Percentiles rank a stretch among this genome's conserved stretches.
Evolutionary conservation across 2,888 invertebrate species (phyloP).

Genomic region (Lamellibrachia columna): DNA sequence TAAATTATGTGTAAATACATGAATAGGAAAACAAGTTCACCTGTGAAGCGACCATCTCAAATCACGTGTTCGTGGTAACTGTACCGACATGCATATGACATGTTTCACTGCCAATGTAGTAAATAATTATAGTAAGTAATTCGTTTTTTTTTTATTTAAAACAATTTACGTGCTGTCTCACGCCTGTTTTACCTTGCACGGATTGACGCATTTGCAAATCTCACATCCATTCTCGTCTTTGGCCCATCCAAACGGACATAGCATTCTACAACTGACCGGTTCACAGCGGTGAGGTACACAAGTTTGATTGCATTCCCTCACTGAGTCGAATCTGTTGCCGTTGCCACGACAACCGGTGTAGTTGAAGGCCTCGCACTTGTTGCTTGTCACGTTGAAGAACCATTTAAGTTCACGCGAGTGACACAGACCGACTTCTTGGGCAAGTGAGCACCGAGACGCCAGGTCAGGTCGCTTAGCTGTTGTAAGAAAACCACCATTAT

Average conservation of each 20-base stretch:
- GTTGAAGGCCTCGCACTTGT: conserved; percentile 17
- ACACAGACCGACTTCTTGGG: conserved; percentile 14
- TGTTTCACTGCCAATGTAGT: no score
- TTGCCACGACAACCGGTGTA: conserved; percentile 27
- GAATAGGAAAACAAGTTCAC: no score
- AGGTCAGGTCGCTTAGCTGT: conserved; percentile 18
- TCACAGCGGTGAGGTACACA: neutral
- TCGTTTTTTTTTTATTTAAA: no score
- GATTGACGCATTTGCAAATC: conserved; percentile 7
- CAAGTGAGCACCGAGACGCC: neutral
- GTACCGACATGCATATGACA: no score
- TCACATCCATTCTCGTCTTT: neutral
- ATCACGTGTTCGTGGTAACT: no score
- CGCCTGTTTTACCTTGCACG: neutral
- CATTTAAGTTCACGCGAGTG: neutral
- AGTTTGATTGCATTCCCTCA: neutral
- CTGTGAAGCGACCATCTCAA: no score
- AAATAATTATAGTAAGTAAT: no score
- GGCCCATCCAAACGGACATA: neutral
- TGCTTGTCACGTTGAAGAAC: conserved; percentile 19
- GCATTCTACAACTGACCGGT: neutral
- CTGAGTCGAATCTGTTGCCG: neutral
- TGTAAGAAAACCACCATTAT: neutral
- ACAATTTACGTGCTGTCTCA: no score
- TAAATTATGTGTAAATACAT: no score